phyloP scores from a whole-genome alignment of 2,113 vertebrate genomes.

The Lampris megalopsis region DNA sequence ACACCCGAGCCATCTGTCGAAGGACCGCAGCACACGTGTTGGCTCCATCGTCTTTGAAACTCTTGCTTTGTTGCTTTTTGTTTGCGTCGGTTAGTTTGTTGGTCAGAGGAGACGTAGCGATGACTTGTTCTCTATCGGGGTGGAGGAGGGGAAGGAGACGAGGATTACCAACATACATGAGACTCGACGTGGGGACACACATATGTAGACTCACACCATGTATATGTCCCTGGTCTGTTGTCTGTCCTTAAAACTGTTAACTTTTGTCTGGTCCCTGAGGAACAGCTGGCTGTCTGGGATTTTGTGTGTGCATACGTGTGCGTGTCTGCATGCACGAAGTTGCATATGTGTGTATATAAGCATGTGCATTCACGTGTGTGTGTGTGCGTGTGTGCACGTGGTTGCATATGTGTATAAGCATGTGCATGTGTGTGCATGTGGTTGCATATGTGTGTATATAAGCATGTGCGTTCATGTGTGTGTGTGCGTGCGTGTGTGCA shows the following conservation, averaged over 20 bases:
- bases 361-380: no score
- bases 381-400: no score
- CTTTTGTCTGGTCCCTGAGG: constrained; percentile 49
- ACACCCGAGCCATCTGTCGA: neutral
- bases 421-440: no score
- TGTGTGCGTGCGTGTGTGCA: constrained; percentile 23
- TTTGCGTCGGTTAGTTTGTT: constrained; percentile 10
- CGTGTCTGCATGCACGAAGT: neutral
- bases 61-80: rapidly evolving
- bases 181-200: constrained; percentile 60
- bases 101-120: constrained; percentile 42
- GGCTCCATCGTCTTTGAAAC: no score
- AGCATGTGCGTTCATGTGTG: no score
- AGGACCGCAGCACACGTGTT: neutral
- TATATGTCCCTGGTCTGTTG: constrained; percentile 48
- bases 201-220: constrained; percentile 56
- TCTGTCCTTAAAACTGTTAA: constrained; percentile 72
- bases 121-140: neutral
- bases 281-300: constrained; percentile 65
- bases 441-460: no score
- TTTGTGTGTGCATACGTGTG: constrained; percentile 24
- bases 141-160: constrained; percentile 17
- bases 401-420: no score
- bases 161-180: constrained; percentile 30
- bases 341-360: neutral